A percentile compares a stretch with the other conserved stretches of the same genome.
These are phyloP conservation scores for Caenorhabditis zanzibari DNA, from an alignment of 2,888 invertebrate genomes.

Conservation along the genomic window DNA sequence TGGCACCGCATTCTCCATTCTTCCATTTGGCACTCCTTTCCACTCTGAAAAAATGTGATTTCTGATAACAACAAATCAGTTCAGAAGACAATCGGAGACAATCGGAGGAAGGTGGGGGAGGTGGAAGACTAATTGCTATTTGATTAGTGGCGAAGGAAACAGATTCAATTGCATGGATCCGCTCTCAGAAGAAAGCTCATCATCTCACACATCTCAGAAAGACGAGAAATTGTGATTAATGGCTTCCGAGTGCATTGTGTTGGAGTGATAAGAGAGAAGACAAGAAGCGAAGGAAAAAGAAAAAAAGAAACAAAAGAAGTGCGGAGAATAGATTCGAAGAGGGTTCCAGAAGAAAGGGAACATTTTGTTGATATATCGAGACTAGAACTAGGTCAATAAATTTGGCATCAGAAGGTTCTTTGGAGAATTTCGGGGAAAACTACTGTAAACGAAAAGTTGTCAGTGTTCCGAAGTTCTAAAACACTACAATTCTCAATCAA, in stretches of 20 bases:
- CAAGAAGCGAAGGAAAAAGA: not conserved
- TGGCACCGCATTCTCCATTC: constrained; percentile 61
- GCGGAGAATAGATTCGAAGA: not conserved
- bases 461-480: no score
- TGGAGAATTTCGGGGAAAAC: no score
- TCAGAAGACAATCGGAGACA: constrained; percentile 5
- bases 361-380: no score
- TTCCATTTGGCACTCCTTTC: constrained; percentile 44
- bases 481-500: no score
- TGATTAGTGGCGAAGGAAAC: constrained; percentile 24
- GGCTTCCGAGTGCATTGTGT: constrained; percentile 41
- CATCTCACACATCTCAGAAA: constrained; percentile 24
- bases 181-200: not conserved
- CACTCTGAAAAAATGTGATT: no score
- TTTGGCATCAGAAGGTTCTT: no score
- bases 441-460: no score
- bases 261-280: constrained; percentile 16
- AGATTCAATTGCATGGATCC: not conserved
- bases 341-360: not conserved
- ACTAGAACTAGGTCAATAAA: no score
- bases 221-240: constrained; percentile 66
- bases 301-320: not conserved
- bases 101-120: not conserved
- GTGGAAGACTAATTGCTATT: constrained; percentile 54
- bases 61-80: constrained; percentile 3